Base-by-base conservation (phyloP, 2,113 vertebrate genomes). In the Jaculus jaculus region DNA sequence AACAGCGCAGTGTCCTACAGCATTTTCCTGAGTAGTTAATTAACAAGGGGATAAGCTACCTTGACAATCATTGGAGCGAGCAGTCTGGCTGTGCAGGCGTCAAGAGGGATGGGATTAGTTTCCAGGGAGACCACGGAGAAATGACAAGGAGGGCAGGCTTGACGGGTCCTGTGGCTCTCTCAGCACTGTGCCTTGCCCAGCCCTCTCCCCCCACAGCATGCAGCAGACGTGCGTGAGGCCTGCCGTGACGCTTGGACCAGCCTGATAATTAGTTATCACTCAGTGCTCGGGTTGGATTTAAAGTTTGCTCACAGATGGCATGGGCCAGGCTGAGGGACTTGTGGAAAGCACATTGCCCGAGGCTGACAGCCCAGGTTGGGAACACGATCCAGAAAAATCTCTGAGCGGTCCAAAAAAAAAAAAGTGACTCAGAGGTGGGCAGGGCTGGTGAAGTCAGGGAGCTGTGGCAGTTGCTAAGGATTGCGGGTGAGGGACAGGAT, bases 21-120 rank as follows among this genome's bases (percentile, higher is more conserved):
- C 81, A 24, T 85, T 96, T 94, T 96, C n/a, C 95, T 85, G 75
- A 96, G 87, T 11, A 90, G 93, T 94, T 94, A 92, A 97, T 96
- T 96, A 97, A 68, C 26, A 4, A 78, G 6, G 78, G 74, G 60
- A 61, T 87, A 92, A 96, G 81, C 78, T 92, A 0, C 94, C 74
- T 74, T 94, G 74, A 84, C 78, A 65, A 81, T 89, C 88, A 72
- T 68, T 73, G 58, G 84, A 85, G 78, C 26, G n/a, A 90, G 69
- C 68, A 90, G 34, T 63, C 69, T 1, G 0, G 13, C 24, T 32
- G 17, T 34, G 58, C 75, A 37, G 30, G 87, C 47, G 0, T 2
- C 72, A 90, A 90, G 66, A 80, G 15, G 0, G 47, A 88, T 7
- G 0, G 84, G 86, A 86, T 5, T 34, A 42, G 79, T 28, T 96